Percentiles rank a stretch among this genome's conserved stretches.
These are phyloP conservation scores for Pterophyllum scalare DNA, from an alignment of 2,113 vertebrate genomes.

Conservation along the genomic window DNA sequence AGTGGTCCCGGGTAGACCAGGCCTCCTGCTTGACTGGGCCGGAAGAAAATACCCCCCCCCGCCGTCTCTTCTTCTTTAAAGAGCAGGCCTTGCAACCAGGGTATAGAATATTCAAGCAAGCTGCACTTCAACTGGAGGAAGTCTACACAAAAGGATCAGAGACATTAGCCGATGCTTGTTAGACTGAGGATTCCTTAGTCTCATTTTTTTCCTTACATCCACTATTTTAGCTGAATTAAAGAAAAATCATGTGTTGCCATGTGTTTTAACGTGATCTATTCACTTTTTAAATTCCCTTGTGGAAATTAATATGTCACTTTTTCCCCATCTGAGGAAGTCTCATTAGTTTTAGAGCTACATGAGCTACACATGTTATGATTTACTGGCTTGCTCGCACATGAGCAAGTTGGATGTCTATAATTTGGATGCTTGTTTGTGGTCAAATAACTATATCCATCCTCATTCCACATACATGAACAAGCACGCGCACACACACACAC, in stretches of 20 bases:
- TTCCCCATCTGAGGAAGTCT: not conserved
- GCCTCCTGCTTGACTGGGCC: slow-evolving; percentile 70
- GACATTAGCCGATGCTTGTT: slow-evolving; percentile 43
- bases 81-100: slow-evolving; percentile 44
- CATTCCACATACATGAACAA: not conserved
- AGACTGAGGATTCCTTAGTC: slow-evolving; percentile 6
- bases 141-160: slow-evolving; percentile 46
- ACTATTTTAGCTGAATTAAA: slow-evolving; percentile 17
- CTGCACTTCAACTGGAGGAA: slow-evolving; percentile 60
- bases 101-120: slow-evolving; percentile 77
- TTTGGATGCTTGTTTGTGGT: slow-evolving; percentile 23
- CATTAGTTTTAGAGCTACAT: not conserved
- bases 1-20: slow-evolving; percentile 74
- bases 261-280: not conserved
- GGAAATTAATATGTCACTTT: slow-evolving; percentile 8
- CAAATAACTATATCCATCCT: slow-evolving; percentile 13
- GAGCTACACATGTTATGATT: not conserved
- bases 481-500: not conserved
- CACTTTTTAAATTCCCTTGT: not conserved
- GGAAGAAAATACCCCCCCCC: slow-evolving; percentile 58
- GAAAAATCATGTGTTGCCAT: not conserved
- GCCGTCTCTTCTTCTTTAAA: slow-evolving; percentile 56
- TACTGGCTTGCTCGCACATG: not conserved
- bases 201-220: slow-evolving; percentile 14
- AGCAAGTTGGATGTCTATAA: slow-evolving; percentile 11